Evolutionary conservation across 2,113 vertebrate species (phyloP).

Genomic region (Poicephalus gulielmi): DNA sequence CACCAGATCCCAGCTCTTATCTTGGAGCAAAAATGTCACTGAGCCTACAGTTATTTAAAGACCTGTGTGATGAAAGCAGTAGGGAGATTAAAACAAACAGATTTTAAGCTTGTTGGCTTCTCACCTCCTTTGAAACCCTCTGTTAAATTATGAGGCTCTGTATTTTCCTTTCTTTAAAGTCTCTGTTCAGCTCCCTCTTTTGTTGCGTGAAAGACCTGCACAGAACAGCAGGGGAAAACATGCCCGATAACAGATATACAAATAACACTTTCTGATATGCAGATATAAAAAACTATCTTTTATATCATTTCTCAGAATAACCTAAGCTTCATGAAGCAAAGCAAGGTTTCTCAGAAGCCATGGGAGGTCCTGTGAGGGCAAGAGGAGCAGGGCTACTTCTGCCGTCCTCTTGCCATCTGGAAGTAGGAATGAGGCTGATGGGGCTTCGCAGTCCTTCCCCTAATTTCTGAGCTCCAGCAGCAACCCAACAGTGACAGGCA

Average conservation of each 20-base stretch:
- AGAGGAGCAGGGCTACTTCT: not conserved
- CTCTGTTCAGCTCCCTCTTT: not conserved
- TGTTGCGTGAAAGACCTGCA: not conserved
- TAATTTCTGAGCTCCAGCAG: not conserved
- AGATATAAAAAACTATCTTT: slow-evolving; percentile 7
- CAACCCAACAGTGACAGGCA: not conserved
- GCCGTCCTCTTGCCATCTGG: not conserved
- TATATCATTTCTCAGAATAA: slow-evolving; percentile 39
- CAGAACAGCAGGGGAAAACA: not conserved
- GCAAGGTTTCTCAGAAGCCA: not conserved
- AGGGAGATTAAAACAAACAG: not conserved
- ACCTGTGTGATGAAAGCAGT: not conserved
- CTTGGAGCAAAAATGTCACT: not conserved
- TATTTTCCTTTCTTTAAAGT: not conserved
- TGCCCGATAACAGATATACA: not conserved
- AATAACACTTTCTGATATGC: slow-evolving; percentile 18
- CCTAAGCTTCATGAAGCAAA: not conserved
- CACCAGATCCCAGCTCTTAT: not conserved
- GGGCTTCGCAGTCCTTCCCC: not conserved
- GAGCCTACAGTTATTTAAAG: not conserved
- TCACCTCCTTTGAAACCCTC: not conserved
- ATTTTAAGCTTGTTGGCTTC: not conserved
- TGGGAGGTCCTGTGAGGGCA: not conserved
- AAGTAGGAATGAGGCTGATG: not conserved
- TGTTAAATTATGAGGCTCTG: not conserved